Conservation (phyloP, 2,797 vertebrate genomes). For the Pipistrellus pygmaeus region DNA sequence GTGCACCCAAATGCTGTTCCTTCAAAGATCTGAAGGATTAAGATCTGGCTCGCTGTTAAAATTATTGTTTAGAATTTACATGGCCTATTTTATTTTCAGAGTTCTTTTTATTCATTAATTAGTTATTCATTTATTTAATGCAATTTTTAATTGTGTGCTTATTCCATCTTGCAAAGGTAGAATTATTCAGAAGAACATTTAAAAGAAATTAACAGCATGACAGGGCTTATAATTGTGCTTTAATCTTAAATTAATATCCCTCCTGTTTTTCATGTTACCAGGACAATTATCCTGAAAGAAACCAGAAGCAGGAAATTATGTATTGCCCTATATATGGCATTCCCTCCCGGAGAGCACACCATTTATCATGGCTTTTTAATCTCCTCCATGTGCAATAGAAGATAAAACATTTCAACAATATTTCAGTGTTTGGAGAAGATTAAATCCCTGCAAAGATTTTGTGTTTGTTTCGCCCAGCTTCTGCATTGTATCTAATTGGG, state of each 20-base stretch:
- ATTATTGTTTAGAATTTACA: constrained; percentile 67
- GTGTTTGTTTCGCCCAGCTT: constrained; percentile 55
- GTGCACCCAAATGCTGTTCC: neutral
- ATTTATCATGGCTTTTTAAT: constrained; percentile 83
- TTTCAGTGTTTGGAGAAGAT: constrained; percentile 77
- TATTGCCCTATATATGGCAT: constrained; percentile 81
- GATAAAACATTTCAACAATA: constrained; percentile 81
- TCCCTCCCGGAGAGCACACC: constrained; percentile 65
- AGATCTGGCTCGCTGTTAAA: constrained; percentile 57
- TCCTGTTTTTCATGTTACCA: constrained; percentile 77
- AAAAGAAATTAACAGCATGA: constrained; percentile 83
- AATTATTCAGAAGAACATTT: constrained; percentile 82
- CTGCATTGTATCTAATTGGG: constrained; percentile 43
- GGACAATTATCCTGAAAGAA: constrained; percentile 78
- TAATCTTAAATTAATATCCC: constrained; percentile 84
- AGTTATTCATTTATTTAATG: constrained; percentile 84
- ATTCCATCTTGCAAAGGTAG: constrained; percentile 79
- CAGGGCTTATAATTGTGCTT: constrained; percentile 82
- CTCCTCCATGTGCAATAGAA: constrained; percentile 73
- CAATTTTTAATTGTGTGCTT: constrained; percentile 82
- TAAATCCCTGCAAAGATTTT: constrained; percentile 61
- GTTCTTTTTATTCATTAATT: constrained; percentile 80
- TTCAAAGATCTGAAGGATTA: constrained; percentile 64
- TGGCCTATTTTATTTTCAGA: constrained; percentile 71
- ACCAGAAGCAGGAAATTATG: constrained; percentile 82